Conservation (phyloP, 1,140 invertebrate species). For the Diachasmimorpha longicaudata region DNA sequence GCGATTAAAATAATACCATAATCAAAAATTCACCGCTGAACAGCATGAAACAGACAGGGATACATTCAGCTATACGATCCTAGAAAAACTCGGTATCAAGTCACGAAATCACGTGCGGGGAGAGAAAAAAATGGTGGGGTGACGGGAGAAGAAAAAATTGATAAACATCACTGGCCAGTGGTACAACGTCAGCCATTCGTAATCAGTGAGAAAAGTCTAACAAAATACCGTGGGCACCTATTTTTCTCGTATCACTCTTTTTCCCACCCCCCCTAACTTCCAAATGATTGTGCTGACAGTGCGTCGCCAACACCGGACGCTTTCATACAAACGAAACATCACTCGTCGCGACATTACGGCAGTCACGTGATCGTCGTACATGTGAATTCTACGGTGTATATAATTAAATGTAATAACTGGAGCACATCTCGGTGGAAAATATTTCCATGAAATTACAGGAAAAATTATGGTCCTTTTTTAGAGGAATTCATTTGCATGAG, state of each 20-base stretch:
- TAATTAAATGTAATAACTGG: constrained; percentile 7
- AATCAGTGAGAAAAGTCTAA: constrained; percentile 7
- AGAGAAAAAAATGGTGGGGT: neutral
- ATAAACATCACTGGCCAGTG: neutral
- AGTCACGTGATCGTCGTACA: constrained; percentile 2
- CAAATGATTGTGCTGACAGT: neutral
- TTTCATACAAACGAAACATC: constrained; percentile 1
- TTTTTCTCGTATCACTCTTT: neutral
- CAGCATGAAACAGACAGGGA: neutral
- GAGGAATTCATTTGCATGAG: neutral
- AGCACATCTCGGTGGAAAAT: constrained; percentile 1
- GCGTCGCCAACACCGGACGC: constrained; percentile 1
- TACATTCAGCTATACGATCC: neutral
- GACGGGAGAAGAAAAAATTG: neutral
- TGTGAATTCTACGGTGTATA: neutral
- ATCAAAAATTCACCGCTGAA: neutral
- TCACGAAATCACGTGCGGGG: neutral
- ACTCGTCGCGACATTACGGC: neutral
- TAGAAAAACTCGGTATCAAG: neutral
- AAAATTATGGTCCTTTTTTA: neutral
- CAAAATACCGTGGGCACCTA: neutral
- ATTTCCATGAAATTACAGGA: neutral
- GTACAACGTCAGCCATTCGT: neutral
- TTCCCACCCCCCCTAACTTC: neutral
- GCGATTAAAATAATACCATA: neutral